Percentiles rank a stretch among this genome's conserved stretches.
These are phyloP conservation scores for Magallana nippona DNA, from an alignment of 2,888 invertebrate species.

Conservation along the genomic window DNA sequence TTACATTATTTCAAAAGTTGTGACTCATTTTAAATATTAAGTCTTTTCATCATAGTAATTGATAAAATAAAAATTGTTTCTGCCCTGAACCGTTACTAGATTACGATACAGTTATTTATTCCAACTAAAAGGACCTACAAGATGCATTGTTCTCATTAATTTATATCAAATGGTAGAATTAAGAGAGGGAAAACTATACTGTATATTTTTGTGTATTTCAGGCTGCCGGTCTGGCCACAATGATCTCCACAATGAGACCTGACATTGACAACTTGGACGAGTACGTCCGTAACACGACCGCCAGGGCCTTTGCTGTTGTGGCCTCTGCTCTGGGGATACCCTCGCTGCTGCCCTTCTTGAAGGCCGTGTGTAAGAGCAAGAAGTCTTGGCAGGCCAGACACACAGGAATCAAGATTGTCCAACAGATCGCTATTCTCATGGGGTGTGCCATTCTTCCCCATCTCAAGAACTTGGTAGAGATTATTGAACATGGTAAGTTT, in stretches of 20 bases:
- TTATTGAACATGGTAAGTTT: conserved; percentile 94
- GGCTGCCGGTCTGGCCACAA: conserved; percentile 98
- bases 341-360: conserved; percentile 96
- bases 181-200: not conserved
- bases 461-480: conserved; percentile 97
- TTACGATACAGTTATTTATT: too few relatives aligned
- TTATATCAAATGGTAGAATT: not conserved
- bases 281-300: conserved; percentile 99
- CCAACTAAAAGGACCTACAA: too few relatives aligned
- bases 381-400: conserved; percentile 99
- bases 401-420: conserved; percentile 99
- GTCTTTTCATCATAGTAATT: too few relatives aligned
- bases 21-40: too few relatives aligned
- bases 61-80: too few relatives aligned
- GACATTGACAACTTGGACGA: conserved; percentile 99
- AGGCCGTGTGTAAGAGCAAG: conserved; percentile 99
- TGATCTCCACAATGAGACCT: conserved; percentile 99
- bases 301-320: conserved; percentile 99
- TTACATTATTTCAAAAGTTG: too few relatives aligned
- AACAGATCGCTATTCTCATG: conserved; percentile 99
- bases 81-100: too few relatives aligned
- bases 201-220: conserved; percentile 56
- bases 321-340: conserved; percentile 99
- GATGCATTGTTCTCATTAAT: too few relatives aligned
- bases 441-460: conserved; percentile 99